Base-by-base conservation (phyloP, 2,888 invertebrate species). In the Metellina segmentata region DNA sequence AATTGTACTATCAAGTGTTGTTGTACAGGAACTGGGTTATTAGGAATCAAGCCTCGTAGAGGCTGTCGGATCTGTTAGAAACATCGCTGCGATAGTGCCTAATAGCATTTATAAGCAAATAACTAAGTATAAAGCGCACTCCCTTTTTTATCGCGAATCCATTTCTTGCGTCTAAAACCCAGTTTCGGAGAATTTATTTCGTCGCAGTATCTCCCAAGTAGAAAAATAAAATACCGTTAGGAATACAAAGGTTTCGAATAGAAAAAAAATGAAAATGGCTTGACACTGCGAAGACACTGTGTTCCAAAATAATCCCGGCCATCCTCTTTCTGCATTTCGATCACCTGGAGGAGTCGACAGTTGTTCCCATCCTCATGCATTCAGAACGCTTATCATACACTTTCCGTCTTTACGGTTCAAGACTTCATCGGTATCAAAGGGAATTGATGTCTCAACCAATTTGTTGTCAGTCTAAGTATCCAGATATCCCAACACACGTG, bases 381-480 rank as follows among this genome's bases (percentile, higher is more conserved):
- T 61, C 13, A 61, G 61, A 16, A 34, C 4, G 34, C 61, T 61
- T 61, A 61, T 61, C 61, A 8, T 16, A 16, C 11, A 6, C 16
- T 61, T 16, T 9, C 61, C 11, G 61, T 61, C 61, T 16, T 61
- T 61, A 0, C 11, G 61, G 11, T 16, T 61, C 4, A 20, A 61
- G 53, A 52, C 53, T 19, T 19, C 20, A n/a, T 79, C 13, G 20
- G 19, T 20, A 20, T 79, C 20, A 19, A 20, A 72, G 75, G 48
- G 75, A 11, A 79, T n/a, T 9, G 53, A 11, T 79, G 13, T 13
- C 53, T 79, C 34, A 19, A 34, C 9, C 53, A 11, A 20, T 79
- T 79, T 53, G 53, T 49, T 49, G 75, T n/a, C 75, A 13, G n/a
- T 77, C 75, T 13, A 79, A 79, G 61, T 61, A 61, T 61, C 61